Evolutionary conservation across 2,797 vertebrate genomes (phyloP), one percentile per base, ranked within the genome.

Genomic region (Lepidocolaptes lacrymiger): DNA sequence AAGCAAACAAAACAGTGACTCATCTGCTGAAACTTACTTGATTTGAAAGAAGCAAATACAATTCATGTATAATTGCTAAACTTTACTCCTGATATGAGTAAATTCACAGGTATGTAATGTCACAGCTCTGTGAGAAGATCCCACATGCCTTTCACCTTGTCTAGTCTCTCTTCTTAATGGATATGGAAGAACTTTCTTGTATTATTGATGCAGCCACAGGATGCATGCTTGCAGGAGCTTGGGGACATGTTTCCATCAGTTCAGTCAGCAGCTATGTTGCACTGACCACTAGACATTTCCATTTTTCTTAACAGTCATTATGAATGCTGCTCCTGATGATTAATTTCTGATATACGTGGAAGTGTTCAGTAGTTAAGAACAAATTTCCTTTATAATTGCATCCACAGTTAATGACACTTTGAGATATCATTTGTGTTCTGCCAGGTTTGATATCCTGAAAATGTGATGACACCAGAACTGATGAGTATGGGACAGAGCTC

Each of bases 351-450:
- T 59, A 22, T 14, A 14, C 6, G 8, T 54, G 39, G 48, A 58
- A 83, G 30, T 5, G 24, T 32, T 83, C 87, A 36, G 62, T 23
- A 77, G 49, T 59, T 32, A 85, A 59, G 49, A 74, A 64, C 3
- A 74, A 54, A 41, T 69, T 85, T 76, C 37, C 23, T 68, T 87
- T 82, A 54, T 58, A 79, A 67, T 48, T 84, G 74, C 43, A 78
- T 22, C 2, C 9, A 4, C 34, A 71, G 26, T n/a, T 76, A 82
- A 73, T 69, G 52, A 30, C 0, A 0, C 26, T 74, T 85, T 44
- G 39, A 82, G 39, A 72, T 30, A 41, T 5, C 9, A 2, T 46
- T 87, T 63, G 44, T 27, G 36, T 85, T 84, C 59, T 76, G 61
- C 18, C 26, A 71, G 21, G 9, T 68, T 81, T 3, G 2, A 62